A percentile compares a stretch with the other conserved stretches of the same genome.
These are phyloP conservation scores for Carassius carassius DNA, from an alignment of 2,113 vertebrate species.

Conservation along the genomic window DNA sequence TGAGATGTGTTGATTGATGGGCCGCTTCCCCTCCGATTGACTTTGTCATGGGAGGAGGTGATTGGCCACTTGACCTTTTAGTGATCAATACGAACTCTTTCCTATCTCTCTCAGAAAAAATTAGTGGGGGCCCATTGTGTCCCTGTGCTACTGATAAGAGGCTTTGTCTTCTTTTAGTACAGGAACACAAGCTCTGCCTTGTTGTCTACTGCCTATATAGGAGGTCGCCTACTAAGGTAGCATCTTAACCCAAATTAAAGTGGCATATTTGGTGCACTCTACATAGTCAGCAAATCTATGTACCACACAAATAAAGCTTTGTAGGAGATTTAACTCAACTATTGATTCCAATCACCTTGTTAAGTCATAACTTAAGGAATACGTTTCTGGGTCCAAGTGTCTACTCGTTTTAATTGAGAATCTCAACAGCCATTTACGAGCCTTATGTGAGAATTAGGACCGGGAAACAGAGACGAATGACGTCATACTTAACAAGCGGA, in stretches of 20 bases:
- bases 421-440: not conserved
- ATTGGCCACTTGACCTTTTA: conserved; percentile 48
- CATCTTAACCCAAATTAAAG: not conserved
- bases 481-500: not conserved
- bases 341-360: not conserved
- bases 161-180: conserved; percentile 40
- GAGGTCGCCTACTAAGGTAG: not conserved
- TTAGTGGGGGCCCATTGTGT: conserved; percentile 22
- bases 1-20: conserved; percentile 44
- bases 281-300: not conserved
- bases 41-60: conserved; percentile 16
- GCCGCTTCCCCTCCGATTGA: conserved; percentile 39
- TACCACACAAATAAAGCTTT: not conserved
- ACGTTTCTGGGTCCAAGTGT: not conserved
- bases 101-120: conserved; percentile 28
- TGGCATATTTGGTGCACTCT: not conserved
- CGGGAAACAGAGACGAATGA: not conserved
- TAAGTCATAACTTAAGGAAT: no score
- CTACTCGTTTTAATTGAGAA: no score
- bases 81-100: conserved; percentile 33
- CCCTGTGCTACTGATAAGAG: conserved; percentile 18
- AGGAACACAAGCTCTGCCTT: not conserved
- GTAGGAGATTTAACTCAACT: not conserved
- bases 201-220: not conserved
- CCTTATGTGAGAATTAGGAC: not conserved